Evolutionary conservation across 1,140 invertebrate genomes (phyloP), one percentile per base, ranked within the genome.

Genomic region (Drosophila malerkotliana): DNA sequence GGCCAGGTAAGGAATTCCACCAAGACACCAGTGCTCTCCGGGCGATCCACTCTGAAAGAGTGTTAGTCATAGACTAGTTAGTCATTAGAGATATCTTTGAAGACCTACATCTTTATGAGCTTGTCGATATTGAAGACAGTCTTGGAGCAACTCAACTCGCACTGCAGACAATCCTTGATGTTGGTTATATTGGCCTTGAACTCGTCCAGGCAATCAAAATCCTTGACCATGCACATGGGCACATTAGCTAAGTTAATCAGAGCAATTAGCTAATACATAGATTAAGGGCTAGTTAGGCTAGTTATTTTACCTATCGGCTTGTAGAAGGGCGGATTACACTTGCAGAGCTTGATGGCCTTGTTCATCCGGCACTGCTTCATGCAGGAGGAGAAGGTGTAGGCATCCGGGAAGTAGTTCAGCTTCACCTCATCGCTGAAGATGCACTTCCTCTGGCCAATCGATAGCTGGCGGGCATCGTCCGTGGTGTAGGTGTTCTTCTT

Each of bases 71-170:
- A 24, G 10, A 6, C 0, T 26, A 18, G 15, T 37, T 5, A 49
- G 18, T 24, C 4, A 5, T 8, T 44, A 44, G 41, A 0, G 1
- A 0, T 15, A n/a, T 1, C 12, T 4, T 44, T 14, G 2, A 9
- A 44, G n/a, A 47, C 62, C 52, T 87, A 94, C 94, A 93, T 92
- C 78, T 94, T 94, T 30, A 93, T 94, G 0, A 95, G 92, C 89
- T 95, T 95, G 79, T 95, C 95, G 1, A 95, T 94, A 91, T 95
- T 95, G 61, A 95, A 96, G 0, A 96, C 94, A 0, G 95, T 95
- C 73, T 96, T 95, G 2, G 93, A 93, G 82, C 95, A 96, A 18
- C 95, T 94, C 0, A 96, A 91, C 72, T 95, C 94, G 84, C 95
- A 96, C n/a, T 90, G 80, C 3, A 92, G 72, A 66, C 95, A 96